Percentiles rank a stretch among this genome's conserved stretches.
phyloP scores from a whole-genome alignment of 37 sponge, comb jelly and placozoan genomes.

The Ephydatia muelleri region DNA sequence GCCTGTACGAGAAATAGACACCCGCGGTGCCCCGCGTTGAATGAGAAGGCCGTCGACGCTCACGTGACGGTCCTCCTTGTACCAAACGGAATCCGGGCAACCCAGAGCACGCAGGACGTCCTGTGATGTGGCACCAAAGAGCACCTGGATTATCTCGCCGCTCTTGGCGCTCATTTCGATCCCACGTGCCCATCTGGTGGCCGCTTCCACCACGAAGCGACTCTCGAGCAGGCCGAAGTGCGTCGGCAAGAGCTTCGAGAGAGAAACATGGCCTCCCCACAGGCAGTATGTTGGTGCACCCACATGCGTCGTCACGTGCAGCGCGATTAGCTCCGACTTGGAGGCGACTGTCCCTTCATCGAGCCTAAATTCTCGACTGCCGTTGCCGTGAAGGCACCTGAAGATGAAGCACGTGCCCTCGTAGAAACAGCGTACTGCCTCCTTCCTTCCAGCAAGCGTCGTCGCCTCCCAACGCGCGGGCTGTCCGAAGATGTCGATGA shows the following conservation, averaged over 20 bases:
- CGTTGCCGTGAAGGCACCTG: not conserved
- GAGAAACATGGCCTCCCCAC: not conserved
- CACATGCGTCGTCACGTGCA: not conserved
- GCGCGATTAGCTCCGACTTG: constrained; percentile 1
- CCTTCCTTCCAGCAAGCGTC: not conserved
- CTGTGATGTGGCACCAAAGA: constrained; percentile 15
- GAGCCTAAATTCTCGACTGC: not conserved
- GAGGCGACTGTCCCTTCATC: not conserved
- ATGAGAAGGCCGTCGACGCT: not conserved
- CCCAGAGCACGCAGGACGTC: constrained; percentile 7
- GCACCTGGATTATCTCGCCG: not conserved
- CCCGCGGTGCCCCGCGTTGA: not conserved
- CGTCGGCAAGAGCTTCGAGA: not conserved
- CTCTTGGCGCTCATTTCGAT: not conserved
- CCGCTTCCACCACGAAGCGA: constrained; percentile 5
- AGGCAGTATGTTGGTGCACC: not conserved
- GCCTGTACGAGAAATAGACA: not conserved
- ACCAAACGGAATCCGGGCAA: constrained; percentile 11
- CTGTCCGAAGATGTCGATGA: not conserved
- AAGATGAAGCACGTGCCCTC: constrained; percentile 22
- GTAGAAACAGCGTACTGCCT: constrained; percentile 4
- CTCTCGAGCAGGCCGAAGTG: not conserved
- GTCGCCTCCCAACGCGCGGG: not conserved
- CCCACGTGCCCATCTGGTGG: not conserved
- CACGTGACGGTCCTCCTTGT: not conserved